A percentile compares a stretch with the other conserved stretches of the same genome.
These are phyloP conservation scores for Actias luna DNA, from an alignment of 2,888 invertebrate species.

Conservation along the genomic window DNA sequence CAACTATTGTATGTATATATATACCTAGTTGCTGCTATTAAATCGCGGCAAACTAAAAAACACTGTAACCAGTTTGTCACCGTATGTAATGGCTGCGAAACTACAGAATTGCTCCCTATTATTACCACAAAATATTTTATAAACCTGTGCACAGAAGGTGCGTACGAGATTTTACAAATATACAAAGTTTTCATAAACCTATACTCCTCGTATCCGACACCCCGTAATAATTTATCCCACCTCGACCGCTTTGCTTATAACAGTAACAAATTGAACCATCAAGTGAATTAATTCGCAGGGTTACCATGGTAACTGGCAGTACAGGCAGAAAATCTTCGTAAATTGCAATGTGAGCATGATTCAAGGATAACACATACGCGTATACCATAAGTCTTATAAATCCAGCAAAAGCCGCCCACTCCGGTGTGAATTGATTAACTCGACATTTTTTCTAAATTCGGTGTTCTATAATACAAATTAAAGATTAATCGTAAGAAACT, in stretches of 20 bases:
- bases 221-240: background rate
- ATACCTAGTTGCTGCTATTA: no score
- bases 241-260: background rate
- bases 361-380: background rate
- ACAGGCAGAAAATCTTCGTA: background rate
- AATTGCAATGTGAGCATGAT: background rate
- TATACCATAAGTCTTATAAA: background rate
- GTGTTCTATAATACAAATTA: background rate
- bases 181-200: background rate
- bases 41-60: no score
- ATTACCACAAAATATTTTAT: no score
- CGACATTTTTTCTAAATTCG: background rate
- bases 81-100: no score
- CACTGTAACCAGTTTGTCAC: no score
- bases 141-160: no score
- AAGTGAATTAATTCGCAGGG: background rate
- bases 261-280: background rate
- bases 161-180: background rate
- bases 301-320: background rate
- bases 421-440: slow-evolving; percentile 2
- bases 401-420: background rate
- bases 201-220: background rate
- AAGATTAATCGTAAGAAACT: background rate
- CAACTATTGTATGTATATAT: no score
- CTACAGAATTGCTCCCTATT: no score